Evolutionary conservation across 2,888 invertebrate genomes (phyloP).

Genomic region (Nomada goodeniana): DNA sequence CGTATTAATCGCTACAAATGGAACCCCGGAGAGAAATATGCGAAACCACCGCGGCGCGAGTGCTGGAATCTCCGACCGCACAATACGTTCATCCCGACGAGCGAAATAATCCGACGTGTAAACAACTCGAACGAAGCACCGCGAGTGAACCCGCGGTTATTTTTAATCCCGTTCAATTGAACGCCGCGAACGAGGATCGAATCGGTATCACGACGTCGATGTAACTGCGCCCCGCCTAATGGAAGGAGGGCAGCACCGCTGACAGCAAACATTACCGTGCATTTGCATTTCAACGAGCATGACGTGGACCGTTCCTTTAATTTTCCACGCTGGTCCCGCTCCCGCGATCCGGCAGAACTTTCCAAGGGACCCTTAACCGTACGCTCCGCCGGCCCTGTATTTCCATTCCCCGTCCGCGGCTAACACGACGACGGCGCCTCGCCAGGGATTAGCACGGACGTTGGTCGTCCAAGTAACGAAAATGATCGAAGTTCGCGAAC

Average conservation of each 20-base stretch:
- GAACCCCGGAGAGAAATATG: too few relatives aligned
- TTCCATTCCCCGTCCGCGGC: not conserved
- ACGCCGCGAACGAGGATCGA: constrained; percentile 4
- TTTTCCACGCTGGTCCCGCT: constrained; percentile 10
- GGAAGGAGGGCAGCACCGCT: constrained; percentile 13
- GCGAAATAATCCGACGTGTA: not conserved
- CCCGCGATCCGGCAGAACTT: not conserved
- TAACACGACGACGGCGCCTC: constrained; percentile 33
- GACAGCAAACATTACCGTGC: constrained; percentile 47
- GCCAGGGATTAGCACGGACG: constrained; percentile 38
- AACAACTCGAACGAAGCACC: not conserved
- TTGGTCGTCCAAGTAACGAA: constrained; percentile 39
- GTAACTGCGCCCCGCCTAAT: constrained; percentile 18
- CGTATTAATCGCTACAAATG: too few relatives aligned
- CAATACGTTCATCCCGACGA: not conserved
- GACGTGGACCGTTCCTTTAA: constrained; percentile 42
- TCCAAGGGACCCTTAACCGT: constrained; percentile 14
- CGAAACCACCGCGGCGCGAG: too few relatives aligned
- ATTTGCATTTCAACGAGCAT: constrained; percentile 46
- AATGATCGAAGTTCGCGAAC: constrained; percentile 54
- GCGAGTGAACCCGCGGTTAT: not conserved
- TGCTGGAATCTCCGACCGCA: too few relatives aligned
- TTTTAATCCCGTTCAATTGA: constrained; percentile 47
- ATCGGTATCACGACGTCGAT: constrained; percentile 27
- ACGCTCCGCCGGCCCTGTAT: too few relatives aligned